phyloP scores from a whole-genome alignment of 2,888 invertebrate genomes.

The Teinopalpus imperialis region DNA sequence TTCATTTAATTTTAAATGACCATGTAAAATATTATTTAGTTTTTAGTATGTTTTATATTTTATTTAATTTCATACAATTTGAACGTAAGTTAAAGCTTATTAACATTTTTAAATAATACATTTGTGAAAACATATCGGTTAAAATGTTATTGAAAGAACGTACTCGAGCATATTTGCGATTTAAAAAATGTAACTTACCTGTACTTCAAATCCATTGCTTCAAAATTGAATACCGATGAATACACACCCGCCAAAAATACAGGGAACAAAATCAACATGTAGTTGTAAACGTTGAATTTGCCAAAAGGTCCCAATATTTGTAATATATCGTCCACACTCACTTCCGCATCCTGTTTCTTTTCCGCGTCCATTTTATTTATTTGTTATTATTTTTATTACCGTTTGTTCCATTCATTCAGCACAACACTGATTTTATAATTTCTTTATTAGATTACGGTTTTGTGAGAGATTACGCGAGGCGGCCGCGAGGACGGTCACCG shows the following conservation, averaged over 20 bases:
- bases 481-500: slow-evolving; percentile 46
- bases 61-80: too few species aligned
- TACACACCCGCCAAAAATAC: slow-evolving; percentile 71
- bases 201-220: slow-evolving; percentile 70
- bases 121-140: too few species aligned
- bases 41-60: too few species aligned
- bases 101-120: too few species aligned
- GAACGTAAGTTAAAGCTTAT: too few species aligned
- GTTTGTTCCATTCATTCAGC: slow-evolving; percentile 21
- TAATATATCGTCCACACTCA: slow-evolving; percentile 71
- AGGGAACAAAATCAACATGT: slow-evolving; percentile 62
- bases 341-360: slow-evolving; percentile 57
- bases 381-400: too few species aligned
- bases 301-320: slow-evolving; percentile 65
- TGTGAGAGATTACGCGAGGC: slow-evolving; percentile 27
- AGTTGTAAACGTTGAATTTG: slow-evolving; percentile 64
- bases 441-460: slow-evolving; percentile 3
- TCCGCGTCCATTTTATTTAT: slow-evolving; percentile 65
- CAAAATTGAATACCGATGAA: slow-evolving; percentile 73
- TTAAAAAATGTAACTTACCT: slow-evolving; percentile 48
- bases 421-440: slow-evolving; percentile 27
- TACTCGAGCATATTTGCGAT: too few species aligned
- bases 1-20: too few species aligned
- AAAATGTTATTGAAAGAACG: too few species aligned
- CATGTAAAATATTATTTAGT: too few species aligned